These are phyloP conservation scores for Mantis religiosa DNA, from an alignment of 2,888 invertebrate species.

Conservation along the genomic window DNA sequence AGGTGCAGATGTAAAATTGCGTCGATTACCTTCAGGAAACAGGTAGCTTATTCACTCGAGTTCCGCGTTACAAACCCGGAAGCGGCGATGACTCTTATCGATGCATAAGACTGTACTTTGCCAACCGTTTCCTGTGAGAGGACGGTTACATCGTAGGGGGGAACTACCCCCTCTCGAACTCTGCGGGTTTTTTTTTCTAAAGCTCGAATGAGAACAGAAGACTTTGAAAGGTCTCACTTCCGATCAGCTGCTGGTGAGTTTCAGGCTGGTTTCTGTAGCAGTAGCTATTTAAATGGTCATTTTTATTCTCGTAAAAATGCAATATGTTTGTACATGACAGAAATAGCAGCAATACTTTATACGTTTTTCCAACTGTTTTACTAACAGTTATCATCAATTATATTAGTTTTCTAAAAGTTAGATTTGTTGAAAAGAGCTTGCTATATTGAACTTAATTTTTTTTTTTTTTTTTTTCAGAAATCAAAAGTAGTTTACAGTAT, in stretches of 20 bases:
- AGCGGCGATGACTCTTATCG: not conserved
- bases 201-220: not conserved
- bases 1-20: too few relatives aligned
- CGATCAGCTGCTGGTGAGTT: not conserved
- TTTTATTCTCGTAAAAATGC: not conserved
- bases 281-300: not conserved
- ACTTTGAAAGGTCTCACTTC: not conserved
- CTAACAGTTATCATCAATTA: too few relatives aligned
- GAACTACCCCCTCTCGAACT: not conserved
- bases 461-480: too few relatives aligned
- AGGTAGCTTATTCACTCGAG: not conserved
- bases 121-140: constrained; percentile 11
- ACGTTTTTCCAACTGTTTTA: too few relatives aligned
- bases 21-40: not conserved
- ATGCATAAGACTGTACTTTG: not conserved
- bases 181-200: not conserved
- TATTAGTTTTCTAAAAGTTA: too few relatives aligned
- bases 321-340: not conserved
- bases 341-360: not conserved
- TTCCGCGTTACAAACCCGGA: not conserved
- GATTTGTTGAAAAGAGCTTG: too few relatives aligned
- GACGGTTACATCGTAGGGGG: not conserved
- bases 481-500: too few relatives aligned
- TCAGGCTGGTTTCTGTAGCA: not conserved
- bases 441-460: too few relatives aligned